These are phyloP conservation scores for Chionomys nivalis DNA, from an alignment of 2,113 vertebrate species.

Conservation along the genomic window DNA sequence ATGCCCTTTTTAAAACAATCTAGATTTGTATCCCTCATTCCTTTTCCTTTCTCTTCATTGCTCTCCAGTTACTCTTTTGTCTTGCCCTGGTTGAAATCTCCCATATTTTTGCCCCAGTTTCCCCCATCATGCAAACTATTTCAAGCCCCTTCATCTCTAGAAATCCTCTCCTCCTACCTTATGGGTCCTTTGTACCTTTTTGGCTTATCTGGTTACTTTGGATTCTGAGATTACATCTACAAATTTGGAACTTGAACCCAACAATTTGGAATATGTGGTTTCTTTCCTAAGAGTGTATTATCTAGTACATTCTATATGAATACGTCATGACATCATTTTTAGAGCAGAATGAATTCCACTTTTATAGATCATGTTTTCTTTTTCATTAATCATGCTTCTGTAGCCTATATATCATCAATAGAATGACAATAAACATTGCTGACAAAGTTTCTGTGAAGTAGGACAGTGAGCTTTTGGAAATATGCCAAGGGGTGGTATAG, in stretches of 20 bases:
- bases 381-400: neutral
- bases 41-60: neutral
- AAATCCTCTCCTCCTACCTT: neutral
- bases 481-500: neutral
- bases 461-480: neutral
- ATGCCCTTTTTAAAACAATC: neutral
- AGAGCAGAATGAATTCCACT: neutral
- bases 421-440: neutral
- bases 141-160: neutral
- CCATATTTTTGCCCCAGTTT: neutral
- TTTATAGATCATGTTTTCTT: neutral
- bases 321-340: neutral
- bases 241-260: too few relatives aligned
- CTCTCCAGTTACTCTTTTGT: neutral
- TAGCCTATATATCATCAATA: neutral
- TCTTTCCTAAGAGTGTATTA: too few relatives aligned
- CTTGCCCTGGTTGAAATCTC: neutral
- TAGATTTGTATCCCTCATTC: neutral
- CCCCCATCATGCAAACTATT: fast-evolving
- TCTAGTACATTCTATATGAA: too few relatives aligned
- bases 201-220: neutral
- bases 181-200: neutral
- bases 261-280: neutral
- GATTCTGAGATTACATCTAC: neutral
- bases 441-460: neutral